Conservation (phyloP, 2,888 invertebrate genomes). For the Chouioia cunea region DNA sequence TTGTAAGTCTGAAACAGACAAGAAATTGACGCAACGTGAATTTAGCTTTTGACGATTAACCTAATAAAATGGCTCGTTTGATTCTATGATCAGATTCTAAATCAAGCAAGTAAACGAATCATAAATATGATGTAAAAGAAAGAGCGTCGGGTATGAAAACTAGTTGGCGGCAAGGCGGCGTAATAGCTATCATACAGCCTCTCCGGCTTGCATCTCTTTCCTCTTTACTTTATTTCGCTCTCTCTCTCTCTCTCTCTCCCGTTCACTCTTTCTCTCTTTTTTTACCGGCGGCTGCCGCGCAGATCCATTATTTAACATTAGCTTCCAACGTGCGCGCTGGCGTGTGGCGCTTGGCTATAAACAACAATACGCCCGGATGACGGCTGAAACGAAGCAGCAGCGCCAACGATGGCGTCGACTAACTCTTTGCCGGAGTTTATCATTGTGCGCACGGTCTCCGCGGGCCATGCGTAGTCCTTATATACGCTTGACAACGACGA, state of each 20-base stretch:
- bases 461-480: conserved; percentile 13
- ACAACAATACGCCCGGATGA: conserved; percentile 41
- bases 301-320: conserved; percentile 42
- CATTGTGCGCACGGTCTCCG: conserved; percentile 18
- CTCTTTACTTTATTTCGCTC: conserved; percentile 24
- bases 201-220: no score
- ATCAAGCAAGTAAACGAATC: background rate
- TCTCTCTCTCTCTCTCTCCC: background rate
- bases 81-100: background rate
- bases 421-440: conserved; percentile 42
- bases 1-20: conserved; percentile 61
- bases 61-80: background rate
- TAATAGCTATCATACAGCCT: no score
- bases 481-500: background rate
- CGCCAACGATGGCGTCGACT: conserved; percentile 13
- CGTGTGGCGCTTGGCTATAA: conserved; percentile 30
- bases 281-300: background rate
- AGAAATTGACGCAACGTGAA: background rate
- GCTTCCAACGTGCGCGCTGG: background rate
- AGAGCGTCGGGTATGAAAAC: no score
- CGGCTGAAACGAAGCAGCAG: conserved; percentile 21
- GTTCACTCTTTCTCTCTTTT: background rate
- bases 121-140: background rate
- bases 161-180: no score
- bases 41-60: background rate